phyloP scores from a whole-genome alignment of 2,113 vertebrate genomes.

The Scartelaos histophorus region DNA sequence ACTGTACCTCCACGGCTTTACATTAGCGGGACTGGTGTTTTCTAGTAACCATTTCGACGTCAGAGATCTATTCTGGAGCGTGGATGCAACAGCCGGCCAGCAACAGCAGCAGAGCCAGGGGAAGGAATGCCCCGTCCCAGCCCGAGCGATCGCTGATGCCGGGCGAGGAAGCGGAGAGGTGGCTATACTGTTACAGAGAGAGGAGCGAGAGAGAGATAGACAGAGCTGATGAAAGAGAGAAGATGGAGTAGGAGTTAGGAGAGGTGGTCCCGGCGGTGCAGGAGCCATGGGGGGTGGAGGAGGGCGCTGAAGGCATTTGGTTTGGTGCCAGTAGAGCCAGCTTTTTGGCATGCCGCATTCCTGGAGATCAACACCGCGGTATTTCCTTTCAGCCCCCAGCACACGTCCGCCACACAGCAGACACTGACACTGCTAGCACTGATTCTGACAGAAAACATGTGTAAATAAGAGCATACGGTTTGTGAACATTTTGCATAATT shows the following conservation, averaged over 20 bases:
- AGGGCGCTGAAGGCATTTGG: slow-evolving; percentile 71
- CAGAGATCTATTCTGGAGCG: slow-evolving; percentile 77
- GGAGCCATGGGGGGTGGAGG: slow-evolving; percentile 30
- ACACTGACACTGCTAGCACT: slow-evolving; percentile 9
- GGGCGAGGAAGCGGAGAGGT: slow-evolving; percentile 74
- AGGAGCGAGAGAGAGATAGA: slow-evolving; percentile 12
- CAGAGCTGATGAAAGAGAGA: slow-evolving; percentile 28
- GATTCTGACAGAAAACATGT: slow-evolving; percentile 5
- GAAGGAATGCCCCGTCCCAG: slow-evolving; percentile 71
- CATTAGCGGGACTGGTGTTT: slow-evolving; percentile 69
- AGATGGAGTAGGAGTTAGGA: slow-evolving; percentile 41
- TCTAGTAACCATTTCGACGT: slow-evolving; percentile 75
- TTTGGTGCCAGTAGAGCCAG: slow-evolving; percentile 80
- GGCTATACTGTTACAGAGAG: slow-evolving; percentile 76
- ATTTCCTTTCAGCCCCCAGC: slow-evolving; percentile 77
- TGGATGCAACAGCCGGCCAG: slow-evolving; percentile 75
- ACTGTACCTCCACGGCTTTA: slow-evolving; percentile 44
- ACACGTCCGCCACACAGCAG: slow-evolving; percentile 39
- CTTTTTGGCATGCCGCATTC: slow-evolving; percentile 77
- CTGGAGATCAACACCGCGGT: slow-evolving; percentile 78
- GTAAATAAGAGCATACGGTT: neutral
- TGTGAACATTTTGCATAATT: neutral
- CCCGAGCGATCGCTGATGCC: slow-evolving; percentile 59
- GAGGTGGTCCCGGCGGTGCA: slow-evolving; percentile 17
- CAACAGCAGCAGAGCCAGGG: slow-evolving; percentile 67